Base-by-base conservation (phyloP, 2,113 vertebrate genomes). In the Catharus fuscescens region DNA sequence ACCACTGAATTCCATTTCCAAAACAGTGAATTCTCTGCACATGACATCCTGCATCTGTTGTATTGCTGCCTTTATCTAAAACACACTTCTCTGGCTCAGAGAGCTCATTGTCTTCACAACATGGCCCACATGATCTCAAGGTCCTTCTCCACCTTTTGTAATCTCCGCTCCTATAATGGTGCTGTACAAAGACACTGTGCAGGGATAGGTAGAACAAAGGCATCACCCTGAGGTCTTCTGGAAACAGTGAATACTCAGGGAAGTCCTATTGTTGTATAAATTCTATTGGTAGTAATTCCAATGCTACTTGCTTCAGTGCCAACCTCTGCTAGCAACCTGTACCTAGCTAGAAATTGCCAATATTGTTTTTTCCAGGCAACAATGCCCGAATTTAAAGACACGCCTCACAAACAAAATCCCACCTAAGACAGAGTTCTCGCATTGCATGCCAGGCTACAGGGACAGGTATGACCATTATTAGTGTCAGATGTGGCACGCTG, bases 81-180 rank as follows among this genome's bases (percentile, higher is more conserved):
- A 77, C 28, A 61, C 11, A 10, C 23, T 82, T 64, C 21, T 70
- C 32, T 44, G 23, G 8, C 74, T 72, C 44, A 56, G 10, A 12
- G 31, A 50, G 26, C 29, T 84, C 14, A 8, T 47, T 56, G 24
- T 31, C 71, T 76, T 52, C 14, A 60, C 10, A 3, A 44, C 20
- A 48, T 3, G 3, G 9, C 26, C 18, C 11, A 54, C 5, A 3
- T 0, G 0, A 64, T 32, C 26, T 59, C 25, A 14, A 79, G 34
- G 32, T 79, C 20, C 18, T 71, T 38, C 13, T 40, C 34, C 40
- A 44, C 11, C 10, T 36, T 64, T 25, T 23, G n/a, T 16, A 74
- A 36, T 2, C 7, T 79, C n/a, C 42, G 52, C 16, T 83, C 38
- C 25, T 71, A 48, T 13, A 20, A 3, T 11, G 5, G 7, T 60